Base-by-base conservation (phyloP, 2,888 invertebrate species). In the Eubasilissa splendida region DNA sequence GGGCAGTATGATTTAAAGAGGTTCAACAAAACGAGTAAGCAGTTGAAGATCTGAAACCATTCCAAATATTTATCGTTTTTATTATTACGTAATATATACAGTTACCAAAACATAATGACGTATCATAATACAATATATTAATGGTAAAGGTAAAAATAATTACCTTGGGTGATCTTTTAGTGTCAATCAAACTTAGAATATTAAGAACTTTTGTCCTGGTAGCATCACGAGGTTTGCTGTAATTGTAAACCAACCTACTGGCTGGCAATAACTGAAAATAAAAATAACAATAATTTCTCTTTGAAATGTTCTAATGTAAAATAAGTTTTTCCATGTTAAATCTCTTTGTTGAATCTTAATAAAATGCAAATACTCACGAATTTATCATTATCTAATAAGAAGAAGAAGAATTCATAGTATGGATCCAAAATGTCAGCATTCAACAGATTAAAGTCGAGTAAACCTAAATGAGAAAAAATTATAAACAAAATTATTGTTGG, bases 1-100 rank as follows among this genome's bases (percentile, higher is more conserved):
- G 91, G 91, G 84, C 87, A 89, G 84, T 89, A 90, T 0, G 90
- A 89, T 85, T 91, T 91, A 84, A 89, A 91, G 59, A 90, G 84
- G 0, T 89, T 89, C 12, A 91, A 84, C 7, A 91, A 83, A 0
- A 89, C 89, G 86, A 88, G 88, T 0, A 91, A 84, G 82, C 90
- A 89, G 14, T 88, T 86, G 63, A 85, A 86, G 79, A 87, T 89
- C 90, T 91, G 87, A 11, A 88, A 84, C 8, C 33, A 68, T 52
- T 11, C 8, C 52, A 58, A 5, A 53, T 22, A 22, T 22, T 22
- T 22, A 22, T 22, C 22, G 22, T 22, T 22, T 22, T 22, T 22
- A 65, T 22, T 12, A n/a, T 10, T 65, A 10, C 10, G 65, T 65
- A n/a, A 65, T n/a, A 65, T 14, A 65, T 12, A 2, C 5, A 0